A percentile compares a stretch with the other conserved stretches of the same genome.
phyloP scores from a whole-genome alignment of 2,797 vertebrate genomes.

The Xiphophorus birchmanni region DNA sequence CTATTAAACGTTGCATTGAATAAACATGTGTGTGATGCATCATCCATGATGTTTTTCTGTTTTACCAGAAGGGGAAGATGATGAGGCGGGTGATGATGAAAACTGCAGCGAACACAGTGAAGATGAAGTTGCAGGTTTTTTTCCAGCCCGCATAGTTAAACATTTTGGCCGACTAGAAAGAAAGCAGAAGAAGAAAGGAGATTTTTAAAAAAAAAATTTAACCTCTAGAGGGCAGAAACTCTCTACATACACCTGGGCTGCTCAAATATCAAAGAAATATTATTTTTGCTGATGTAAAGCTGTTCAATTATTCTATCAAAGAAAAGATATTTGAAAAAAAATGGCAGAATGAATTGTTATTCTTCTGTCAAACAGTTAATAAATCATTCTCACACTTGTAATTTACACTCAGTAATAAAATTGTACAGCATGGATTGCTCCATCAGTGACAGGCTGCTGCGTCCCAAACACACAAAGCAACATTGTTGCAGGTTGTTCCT shows the following conservation, averaged over 20 bases:
- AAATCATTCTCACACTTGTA: background rate
- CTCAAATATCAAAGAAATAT: no score
- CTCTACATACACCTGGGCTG: background rate
- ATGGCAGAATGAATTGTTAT: background rate
- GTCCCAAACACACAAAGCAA: background rate
- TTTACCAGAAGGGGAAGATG: slow-evolving; percentile 96
- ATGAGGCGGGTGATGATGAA: slow-evolving; percentile 93
- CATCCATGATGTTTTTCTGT: background rate
- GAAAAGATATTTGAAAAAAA: background rate
- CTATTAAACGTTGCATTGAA: background rate
- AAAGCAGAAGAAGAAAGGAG: background rate
- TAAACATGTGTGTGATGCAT: background rate
- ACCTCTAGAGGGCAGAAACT: slow-evolving; percentile 66
- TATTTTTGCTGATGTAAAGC: background rate
- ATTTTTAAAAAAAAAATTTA: background rate
- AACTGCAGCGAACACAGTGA: slow-evolving; percentile 88
- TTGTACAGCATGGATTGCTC: background rate
- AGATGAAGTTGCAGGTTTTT: slow-evolving; percentile 92
- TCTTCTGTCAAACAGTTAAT: background rate
- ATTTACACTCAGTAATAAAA: background rate
- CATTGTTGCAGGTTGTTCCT: background rate
- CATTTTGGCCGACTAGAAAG: slow-evolving; percentile 93
- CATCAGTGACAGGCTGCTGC: background rate
- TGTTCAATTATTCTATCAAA: background rate
- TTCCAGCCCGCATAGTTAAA: slow-evolving; percentile 98